Evolutionary conservation across 2,113 vertebrate species (phyloP), one percentile per base, ranked within the genome.

Genomic region (Columba livia): DNA sequence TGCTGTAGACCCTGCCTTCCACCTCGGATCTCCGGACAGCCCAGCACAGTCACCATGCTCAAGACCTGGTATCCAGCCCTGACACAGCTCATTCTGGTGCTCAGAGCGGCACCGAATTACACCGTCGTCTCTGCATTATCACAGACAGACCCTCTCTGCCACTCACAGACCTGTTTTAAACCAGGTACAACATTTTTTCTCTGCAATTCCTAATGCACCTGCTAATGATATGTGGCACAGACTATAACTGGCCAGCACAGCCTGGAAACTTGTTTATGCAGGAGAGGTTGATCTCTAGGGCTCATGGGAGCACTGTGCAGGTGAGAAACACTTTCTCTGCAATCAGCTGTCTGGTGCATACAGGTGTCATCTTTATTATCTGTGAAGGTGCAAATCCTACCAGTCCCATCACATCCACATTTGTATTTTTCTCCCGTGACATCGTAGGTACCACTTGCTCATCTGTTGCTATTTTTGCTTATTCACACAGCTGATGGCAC

Each of bases 371-470:
- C 40, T 28, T 71, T 84, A 78, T 48, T 60, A 58, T 28, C 28
- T 66, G 13, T 82, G 81, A 89, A 72, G 23, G 28, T 81, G 36
- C 16, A 75, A 84, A 85, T 53, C 11, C 34, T 53, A 56, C 44
- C 31, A 72, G 50, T 15, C 19, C 9, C 13, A 44, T n/a, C 0
- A 0, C 12, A 60, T 31, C 7, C 44, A 32, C 9, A 6, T 47
- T 34, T 75, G 24, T 40, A 42, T 50, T 84, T 93, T 93, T 61
- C 31, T 70, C 25, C n/a, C 32, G 13, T 38, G 40, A 79, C 62
- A 29, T 7, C 38, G 24, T 50, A 25, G 40, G 50, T 72, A 34
- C 10, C 29, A 29, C 20, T 75, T 2, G 0, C 16, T 58, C 32
- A 48, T 67, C 61, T 87, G 61, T 32, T 87, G 62, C 0, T 1